These are phyloP conservation scores for Onychomys leucogaster DNA, from an alignment of 2,797 vertebrate species.

Conservation along the genomic window DNA sequence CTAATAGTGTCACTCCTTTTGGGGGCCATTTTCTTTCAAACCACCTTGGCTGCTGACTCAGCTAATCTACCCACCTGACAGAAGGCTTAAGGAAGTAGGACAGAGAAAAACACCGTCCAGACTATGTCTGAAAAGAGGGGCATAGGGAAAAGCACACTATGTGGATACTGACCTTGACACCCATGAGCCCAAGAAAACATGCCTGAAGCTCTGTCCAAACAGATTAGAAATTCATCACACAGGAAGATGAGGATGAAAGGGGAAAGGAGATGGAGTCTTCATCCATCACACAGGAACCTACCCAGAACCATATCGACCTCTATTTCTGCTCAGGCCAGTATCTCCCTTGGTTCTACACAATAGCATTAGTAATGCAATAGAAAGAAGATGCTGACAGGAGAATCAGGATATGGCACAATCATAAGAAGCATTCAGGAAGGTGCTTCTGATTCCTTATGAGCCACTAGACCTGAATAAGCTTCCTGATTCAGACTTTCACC, in stretches of 20 bases:
- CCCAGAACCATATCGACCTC: neutral
- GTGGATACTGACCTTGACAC: neutral
- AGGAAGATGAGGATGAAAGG: neutral
- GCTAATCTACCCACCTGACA: neutral
- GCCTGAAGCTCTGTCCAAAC: neutral
- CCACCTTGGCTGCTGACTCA: neutral
- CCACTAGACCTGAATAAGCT: slow-evolving; percentile 3
- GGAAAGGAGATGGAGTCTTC: neutral
- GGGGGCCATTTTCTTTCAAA: neutral
- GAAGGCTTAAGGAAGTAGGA: neutral
- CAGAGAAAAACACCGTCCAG: neutral
- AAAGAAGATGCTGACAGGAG: neutral
- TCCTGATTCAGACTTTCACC: neutral
- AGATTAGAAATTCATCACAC: neutral
- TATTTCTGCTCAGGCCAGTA: neutral
- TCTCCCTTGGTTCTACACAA: neutral
- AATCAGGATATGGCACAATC: neutral
- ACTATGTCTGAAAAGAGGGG: neutral
- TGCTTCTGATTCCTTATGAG: neutral
- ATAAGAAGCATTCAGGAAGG: neutral
- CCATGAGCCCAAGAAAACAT: neutral
- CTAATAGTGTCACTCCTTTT: neutral
- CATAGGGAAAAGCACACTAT: neutral
- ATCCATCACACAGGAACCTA: neutral
- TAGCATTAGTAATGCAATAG: neutral